Conservation (phyloP, 1,140 invertebrate genomes). For the Sarcophaga peregrina region DNA sequence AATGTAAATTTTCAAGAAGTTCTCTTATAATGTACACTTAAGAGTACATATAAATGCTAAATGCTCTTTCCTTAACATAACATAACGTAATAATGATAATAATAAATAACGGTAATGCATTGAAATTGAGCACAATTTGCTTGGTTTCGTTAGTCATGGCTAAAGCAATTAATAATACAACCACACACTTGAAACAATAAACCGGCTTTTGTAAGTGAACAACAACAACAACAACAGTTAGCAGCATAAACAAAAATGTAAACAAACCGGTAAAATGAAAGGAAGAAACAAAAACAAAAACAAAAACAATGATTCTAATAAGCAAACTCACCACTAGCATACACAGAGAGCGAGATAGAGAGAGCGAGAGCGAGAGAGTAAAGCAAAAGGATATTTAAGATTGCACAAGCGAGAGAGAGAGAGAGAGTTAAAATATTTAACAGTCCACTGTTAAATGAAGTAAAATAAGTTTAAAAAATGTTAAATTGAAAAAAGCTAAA, state of each 20-base stretch:
- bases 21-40: not conserved
- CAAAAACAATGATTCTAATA: not conserved
- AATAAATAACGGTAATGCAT: too few relatives aligned
- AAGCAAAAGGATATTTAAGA: not conserved
- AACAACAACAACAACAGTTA: not conserved
- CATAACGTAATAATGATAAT: too few relatives aligned
- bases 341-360: not conserved
- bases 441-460: not conserved
- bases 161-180: slow-evolving; percentile 12
- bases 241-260: slow-evolving; percentile 3
- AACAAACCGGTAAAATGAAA: slow-evolving; percentile 31
- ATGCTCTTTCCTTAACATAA: too few relatives aligned
- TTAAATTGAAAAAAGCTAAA: not conserved
- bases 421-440: not conserved
- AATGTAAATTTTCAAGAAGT: not conserved
- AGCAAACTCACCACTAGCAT: slow-evolving; percentile 24
- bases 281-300: too few relatives aligned
- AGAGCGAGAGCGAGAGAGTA: not conserved
- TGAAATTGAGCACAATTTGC: too few relatives aligned
- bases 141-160: not conserved
- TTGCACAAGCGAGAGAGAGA: too few relatives aligned
- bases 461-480: slow-evolving; percentile 22
- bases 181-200: not conserved
- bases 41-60: not conserved
- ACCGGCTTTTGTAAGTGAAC: too few relatives aligned